phyloP scores from a whole-genome alignment of 2,797 vertebrate genomes.

The Catostomus latipinnis region DNA sequence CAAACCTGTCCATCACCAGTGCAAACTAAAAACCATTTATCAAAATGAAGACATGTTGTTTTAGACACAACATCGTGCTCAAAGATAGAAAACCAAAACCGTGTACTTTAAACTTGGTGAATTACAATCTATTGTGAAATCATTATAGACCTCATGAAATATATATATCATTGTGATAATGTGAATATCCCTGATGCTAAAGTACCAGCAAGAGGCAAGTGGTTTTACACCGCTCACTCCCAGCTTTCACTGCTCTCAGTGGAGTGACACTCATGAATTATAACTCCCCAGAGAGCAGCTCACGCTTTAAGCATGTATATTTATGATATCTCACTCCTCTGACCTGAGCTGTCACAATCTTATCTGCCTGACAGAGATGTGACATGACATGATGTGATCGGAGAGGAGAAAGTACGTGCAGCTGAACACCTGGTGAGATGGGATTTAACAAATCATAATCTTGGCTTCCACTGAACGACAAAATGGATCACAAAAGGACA shows the following conservation, averaged over 20 bases:
- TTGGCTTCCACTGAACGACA: neutral
- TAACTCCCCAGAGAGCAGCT: conserved; percentile 49
- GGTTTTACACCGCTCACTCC: conserved; percentile 57
- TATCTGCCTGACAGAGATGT: conserved; percentile 76
- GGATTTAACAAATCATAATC: neutral
- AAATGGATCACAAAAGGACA: neutral
- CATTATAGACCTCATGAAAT: conserved; percentile 57
- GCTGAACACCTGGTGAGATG: conserved; percentile 3
- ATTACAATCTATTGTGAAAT: neutral
- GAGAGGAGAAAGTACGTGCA: conserved; percentile 10
- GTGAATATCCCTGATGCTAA: conserved; percentile 62
- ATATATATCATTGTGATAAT: conserved; percentile 70
- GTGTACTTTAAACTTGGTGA: neutral
- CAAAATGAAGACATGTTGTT: neutral
- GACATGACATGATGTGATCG: conserved; percentile 57
- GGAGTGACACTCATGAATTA: conserved; percentile 66
- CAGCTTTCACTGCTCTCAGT: conserved; percentile 60
- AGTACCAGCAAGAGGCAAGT: conserved; percentile 66
- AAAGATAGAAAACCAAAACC: neutral
- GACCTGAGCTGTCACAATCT: conserved; percentile 59
- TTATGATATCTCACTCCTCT: conserved; percentile 26
- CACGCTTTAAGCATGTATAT: conserved; percentile 53
- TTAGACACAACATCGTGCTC: neutral
- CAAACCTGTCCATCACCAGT: neutral
- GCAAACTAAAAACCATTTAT: neutral